A percentile compares a stretch with the other conserved stretches of the same genome.
These are phyloP conservation scores for Drosophila aldrichi DNA, from an alignment of 2,888 invertebrate species.

Conservation along the genomic window DNA sequence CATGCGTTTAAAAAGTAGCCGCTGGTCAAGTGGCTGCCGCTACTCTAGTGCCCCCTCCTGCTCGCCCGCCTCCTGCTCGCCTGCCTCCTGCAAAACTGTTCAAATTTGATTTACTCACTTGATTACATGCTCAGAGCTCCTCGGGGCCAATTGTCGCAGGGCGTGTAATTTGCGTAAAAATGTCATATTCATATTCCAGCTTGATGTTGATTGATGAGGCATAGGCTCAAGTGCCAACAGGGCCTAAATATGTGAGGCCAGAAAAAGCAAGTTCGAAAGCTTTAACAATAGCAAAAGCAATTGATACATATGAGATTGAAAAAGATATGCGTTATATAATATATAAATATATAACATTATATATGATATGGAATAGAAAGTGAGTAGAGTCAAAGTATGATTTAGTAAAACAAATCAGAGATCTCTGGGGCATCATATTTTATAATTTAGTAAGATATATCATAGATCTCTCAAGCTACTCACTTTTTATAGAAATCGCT, in stretches of 20 bases:
- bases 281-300: slow-evolving; percentile 3
- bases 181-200: slow-evolving; percentile 78
- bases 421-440: no score
- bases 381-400: no score
- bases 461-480: no score
- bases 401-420: no score
- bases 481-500: no score
- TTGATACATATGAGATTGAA: background rate
- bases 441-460: no score
- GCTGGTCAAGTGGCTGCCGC: slow-evolving; percentile 41
- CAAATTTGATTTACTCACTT: slow-evolving; percentile 84
- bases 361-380: no score
- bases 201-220: slow-evolving; percentile 75
- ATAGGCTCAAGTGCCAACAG: slow-evolving; percentile 60
- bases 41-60: background rate
- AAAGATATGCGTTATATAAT: background rate
- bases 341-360: no score
- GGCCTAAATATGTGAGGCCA: slow-evolving; percentile 36
- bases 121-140: slow-evolving; percentile 66
- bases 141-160: slow-evolving; percentile 74
- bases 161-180: slow-evolving; percentile 83
- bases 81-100: slow-evolving; percentile 76
- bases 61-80: slow-evolving; percentile 2
- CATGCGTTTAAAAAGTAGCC: slow-evolving; percentile 79
- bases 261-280: background rate